phyloP scores from a whole-genome alignment of 2,797 vertebrate species.

The Astyanax mexicanus region DNA sequence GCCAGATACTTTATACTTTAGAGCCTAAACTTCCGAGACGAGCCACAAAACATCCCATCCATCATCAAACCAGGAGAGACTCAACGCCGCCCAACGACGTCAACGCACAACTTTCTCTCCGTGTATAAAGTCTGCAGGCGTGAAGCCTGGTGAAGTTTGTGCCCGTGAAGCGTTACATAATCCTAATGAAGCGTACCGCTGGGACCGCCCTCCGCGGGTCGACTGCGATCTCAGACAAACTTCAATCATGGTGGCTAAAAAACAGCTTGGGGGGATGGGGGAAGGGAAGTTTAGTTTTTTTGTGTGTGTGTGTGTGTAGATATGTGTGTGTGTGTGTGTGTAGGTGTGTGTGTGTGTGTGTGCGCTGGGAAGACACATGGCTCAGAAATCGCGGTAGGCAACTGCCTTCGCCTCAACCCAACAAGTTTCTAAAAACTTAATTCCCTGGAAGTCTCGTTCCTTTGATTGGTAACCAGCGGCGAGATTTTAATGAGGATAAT shows the following conservation, averaged over 20 bases:
- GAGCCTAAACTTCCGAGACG: background rate
- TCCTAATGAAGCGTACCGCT: conserved; percentile 42
- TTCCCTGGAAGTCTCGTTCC: conserved; percentile 66
- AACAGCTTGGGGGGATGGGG: conserved; percentile 56
- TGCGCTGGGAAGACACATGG: background rate
- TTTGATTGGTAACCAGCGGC: conserved; percentile 80
- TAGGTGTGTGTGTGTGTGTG: background rate
- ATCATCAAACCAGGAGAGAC: conserved; percentile 7
- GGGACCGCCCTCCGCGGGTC: conserved; percentile 60
- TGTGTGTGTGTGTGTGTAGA: conserved; percentile 21
- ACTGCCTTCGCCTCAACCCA: conserved; percentile 21
- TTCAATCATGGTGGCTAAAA: conserved; percentile 59
- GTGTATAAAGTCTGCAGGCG: conserved; percentile 14
- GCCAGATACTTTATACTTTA: background rate
- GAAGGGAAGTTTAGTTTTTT: conserved; percentile 27
- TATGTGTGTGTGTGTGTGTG: background rate
- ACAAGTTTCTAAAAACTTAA: conserved; percentile 69
- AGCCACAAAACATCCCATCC: background rate
- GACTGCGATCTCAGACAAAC: conserved; percentile 59
- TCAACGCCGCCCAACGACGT: background rate
- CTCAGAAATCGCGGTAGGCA: background rate
- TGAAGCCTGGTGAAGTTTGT: conserved; percentile 10
- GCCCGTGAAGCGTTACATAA: conserved; percentile 41
- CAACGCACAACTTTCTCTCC: background rate
- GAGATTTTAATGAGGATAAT: conserved; percentile 78